Conservation (phyloP, 2,888 invertebrate species). For the Drosophila dives region DNA sequence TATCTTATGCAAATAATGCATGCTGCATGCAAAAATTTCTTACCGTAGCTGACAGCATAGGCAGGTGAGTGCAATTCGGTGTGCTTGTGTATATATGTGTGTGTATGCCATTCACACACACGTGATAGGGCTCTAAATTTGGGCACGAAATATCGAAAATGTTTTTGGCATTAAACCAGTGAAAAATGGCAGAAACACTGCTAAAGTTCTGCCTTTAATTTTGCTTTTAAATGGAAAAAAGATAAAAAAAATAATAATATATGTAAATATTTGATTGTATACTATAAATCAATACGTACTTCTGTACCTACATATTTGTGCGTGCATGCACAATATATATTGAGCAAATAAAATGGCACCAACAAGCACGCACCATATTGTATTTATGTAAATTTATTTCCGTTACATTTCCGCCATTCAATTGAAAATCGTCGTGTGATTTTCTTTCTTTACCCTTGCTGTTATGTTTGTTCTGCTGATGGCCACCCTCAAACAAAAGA, state of each 20-base stretch:
- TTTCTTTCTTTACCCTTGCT: slow-evolving; percentile 54
- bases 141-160: slow-evolving; percentile 66
- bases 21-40: slow-evolving; percentile 64
- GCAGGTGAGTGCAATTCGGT: slow-evolving; percentile 44
- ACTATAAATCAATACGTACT: slow-evolving; percentile 72
- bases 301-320: slow-evolving; percentile 61
- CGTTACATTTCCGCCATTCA: slow-evolving; percentile 81
- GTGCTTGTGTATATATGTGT: slow-evolving; percentile 10
- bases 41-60: slow-evolving; percentile 38
- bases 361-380: slow-evolving; percentile 80
- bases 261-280: slow-evolving; percentile 30
- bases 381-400: slow-evolving; percentile 82
- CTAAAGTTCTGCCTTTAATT: slow-evolving; percentile 43
- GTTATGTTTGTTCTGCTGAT: slow-evolving; percentile 39
- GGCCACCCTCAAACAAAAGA: slow-evolving; percentile 9
- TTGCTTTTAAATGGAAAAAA: slow-evolving; percentile 19
- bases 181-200: slow-evolving; percentile 28
- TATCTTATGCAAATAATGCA: slow-evolving; percentile 77
- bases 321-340: slow-evolving; percentile 51
- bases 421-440: slow-evolving; percentile 80
- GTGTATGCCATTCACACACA: slow-evolving; percentile 52
- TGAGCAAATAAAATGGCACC: slow-evolving; percentile 77
- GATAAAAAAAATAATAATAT: background rate
- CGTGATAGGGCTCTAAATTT: slow-evolving; percentile 73
- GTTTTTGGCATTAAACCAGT: slow-evolving; percentile 60